Evolutionary conservation across 2,888 invertebrate genomes (phyloP).

Genomic region (Cosmorhoe ocellata): DNA sequence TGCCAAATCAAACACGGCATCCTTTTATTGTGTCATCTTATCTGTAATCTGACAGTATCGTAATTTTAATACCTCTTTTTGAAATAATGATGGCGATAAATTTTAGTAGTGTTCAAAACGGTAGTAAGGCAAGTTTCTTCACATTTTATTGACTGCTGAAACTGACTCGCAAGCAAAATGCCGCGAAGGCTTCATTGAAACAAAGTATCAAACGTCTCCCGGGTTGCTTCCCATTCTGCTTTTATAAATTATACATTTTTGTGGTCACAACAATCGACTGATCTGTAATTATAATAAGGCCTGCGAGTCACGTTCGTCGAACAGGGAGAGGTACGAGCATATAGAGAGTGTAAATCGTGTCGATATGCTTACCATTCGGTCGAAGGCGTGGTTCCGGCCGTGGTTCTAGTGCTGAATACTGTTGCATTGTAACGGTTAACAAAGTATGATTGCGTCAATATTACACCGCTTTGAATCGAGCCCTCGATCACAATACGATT

Average conservation of each 20-base stretch:
- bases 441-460: slow-evolving; percentile 58
- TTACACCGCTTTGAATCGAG: slow-evolving; percentile 46
- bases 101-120: slow-evolving; percentile 36
- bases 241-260: slow-evolving; percentile 78
- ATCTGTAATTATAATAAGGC: slow-evolving; percentile 80
- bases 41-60: slow-evolving; percentile 26
- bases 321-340: slow-evolving; percentile 43
- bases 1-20: slow-evolving; percentile 31
- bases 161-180: slow-evolving; percentile 56
- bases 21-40: slow-evolving; percentile 32
- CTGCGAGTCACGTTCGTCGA: slow-evolving; percentile 66
- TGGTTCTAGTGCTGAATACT: slow-evolving; percentile 51
- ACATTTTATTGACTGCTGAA: slow-evolving; percentile 51
- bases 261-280: slow-evolving; percentile 74
- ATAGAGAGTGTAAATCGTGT: slow-evolving; percentile 48
- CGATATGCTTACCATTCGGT: slow-evolving; percentile 54
- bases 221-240: slow-evolving; percentile 60
- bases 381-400: slow-evolving; percentile 51
- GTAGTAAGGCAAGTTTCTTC: slow-evolving; percentile 41
- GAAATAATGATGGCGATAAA: slow-evolving; percentile 28
- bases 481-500: slow-evolving; percentile 48
- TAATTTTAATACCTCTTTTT: slow-evolving; percentile 30
- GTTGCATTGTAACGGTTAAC: slow-evolving; percentile 55
- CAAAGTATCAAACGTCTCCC: slow-evolving; percentile 54
- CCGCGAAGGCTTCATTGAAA: slow-evolving; percentile 52